These are phyloP conservation scores for Luehdorfia chinensis DNA, from an alignment of 1,140 invertebrate species.

Conservation along the genomic window DNA sequence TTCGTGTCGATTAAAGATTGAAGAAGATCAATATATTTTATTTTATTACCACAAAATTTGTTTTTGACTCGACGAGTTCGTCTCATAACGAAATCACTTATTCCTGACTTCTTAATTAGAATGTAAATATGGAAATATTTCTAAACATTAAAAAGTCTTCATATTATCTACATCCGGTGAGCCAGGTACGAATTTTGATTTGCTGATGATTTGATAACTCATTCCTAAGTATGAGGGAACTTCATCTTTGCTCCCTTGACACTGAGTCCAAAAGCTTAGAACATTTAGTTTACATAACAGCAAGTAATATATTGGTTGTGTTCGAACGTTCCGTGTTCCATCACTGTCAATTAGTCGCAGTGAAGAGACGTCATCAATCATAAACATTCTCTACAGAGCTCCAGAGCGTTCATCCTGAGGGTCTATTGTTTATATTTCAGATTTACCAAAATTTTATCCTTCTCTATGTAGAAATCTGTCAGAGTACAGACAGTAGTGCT, in stretches of 20 bases:
- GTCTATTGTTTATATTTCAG: conserved; percentile 56
- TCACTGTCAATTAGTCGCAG: conserved; percentile 72
- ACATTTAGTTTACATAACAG: too few species aligned
- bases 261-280: too few species aligned
- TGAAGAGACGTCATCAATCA: conserved; percentile 68
- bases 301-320: background rate
- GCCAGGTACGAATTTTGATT: background rate
- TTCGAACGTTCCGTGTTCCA: conserved; percentile 46
- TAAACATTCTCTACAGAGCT: conserved; percentile 44
- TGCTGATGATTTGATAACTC: background rate
- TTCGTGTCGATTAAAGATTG: background rate
- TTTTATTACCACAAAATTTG: background rate
- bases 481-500: background rate
- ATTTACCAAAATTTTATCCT: conserved; percentile 21
- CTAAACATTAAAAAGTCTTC: background rate
- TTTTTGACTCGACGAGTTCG: background rate
- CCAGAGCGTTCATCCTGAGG: conserved; percentile 35
- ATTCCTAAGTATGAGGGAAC: background rate
- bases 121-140: conserved; percentile 1
- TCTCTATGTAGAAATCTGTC: background rate
- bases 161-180: conserved; percentile 11
- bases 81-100: background rate
- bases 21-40: conserved; percentile 1
- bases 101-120: conserved; percentile 1
- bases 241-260: background rate